phyloP scores from a whole-genome alignment of 2,888 invertebrate species.

The Platynereis dumerilii region DNA sequence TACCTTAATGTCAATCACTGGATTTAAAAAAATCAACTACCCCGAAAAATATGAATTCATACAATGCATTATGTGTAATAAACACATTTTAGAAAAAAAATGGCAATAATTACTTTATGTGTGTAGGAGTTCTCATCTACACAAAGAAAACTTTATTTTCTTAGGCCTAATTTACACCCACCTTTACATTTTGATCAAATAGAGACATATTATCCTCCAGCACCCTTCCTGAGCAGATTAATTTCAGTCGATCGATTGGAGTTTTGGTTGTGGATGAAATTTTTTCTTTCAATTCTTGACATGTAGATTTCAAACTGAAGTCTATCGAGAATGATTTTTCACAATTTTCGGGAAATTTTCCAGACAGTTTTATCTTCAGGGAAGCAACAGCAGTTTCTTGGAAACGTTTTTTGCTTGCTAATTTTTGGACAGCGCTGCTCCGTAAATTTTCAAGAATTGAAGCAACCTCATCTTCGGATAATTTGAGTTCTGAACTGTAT shows the following conservation, averaged over 20 bases:
- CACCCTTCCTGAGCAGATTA: conserved; percentile 55
- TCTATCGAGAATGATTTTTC: neutral
- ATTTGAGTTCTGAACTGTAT: conserved; percentile 69
- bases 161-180: no score
- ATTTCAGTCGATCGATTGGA: conserved; percentile 37
- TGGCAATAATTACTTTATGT: no score
- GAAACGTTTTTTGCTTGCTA: conserved; percentile 74
- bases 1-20: no score
- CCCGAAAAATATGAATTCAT: no score
- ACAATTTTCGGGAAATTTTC: conserved; percentile 61
- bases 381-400: conserved; percentile 77
- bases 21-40: no score
- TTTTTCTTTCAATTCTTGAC: neutral
- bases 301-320: no score
- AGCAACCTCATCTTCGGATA: conserved; percentile 67
- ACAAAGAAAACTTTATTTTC: no score
- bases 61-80: no score
- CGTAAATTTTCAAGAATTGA: conserved; percentile 72
- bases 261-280: no score
- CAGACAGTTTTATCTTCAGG: conserved; percentile 72
- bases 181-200: conserved; percentile 52
- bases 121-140: no score
- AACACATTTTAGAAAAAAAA: no score
- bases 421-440: conserved; percentile 74
- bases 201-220: conserved; percentile 46